phyloP scores from a whole-genome alignment of 2,113 vertebrate genomes.

The Mesitornis unicolor region DNA sequence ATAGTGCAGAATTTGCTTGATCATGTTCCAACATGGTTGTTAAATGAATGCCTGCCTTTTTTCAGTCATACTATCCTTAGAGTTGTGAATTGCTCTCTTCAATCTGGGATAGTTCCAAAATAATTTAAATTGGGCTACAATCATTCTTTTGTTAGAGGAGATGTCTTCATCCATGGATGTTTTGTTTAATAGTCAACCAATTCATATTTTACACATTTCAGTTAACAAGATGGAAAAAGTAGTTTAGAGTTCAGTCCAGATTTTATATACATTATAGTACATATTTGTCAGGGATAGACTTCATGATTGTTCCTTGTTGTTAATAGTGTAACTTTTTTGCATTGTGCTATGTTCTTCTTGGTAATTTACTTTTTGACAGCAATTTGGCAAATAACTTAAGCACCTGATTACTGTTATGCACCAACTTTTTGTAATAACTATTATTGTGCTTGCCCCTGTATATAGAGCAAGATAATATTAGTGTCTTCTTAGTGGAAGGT shows the following conservation, averaged over 20 bases:
- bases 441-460: background rate
- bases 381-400: background rate
- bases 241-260: conserved; percentile 13
- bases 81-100: conserved; percentile 19
- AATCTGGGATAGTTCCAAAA: conserved; percentile 37
- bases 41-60: conserved; percentile 44
- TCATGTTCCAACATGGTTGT: conserved; percentile 29
- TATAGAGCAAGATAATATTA: background rate
- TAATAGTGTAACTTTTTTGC: background rate
- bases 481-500: background rate
- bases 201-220: conserved; percentile 35
- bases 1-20: conserved; percentile 37
- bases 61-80: background rate
- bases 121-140: conserved; percentile 26
- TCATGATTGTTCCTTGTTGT: background rate
- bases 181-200: conserved; percentile 33
- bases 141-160: conserved; percentile 57
- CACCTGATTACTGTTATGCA: background rate
- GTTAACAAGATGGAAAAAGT: background rate
- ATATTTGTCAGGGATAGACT: background rate
- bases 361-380: background rate
- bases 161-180: background rate
- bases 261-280: background rate
- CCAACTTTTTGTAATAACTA: background rate
- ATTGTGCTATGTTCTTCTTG: background rate